These are phyloP conservation scores for Eleutherodactylus coqui DNA, from an alignment of 2,797 vertebrate genomes.

Conservation along the genomic window DNA sequence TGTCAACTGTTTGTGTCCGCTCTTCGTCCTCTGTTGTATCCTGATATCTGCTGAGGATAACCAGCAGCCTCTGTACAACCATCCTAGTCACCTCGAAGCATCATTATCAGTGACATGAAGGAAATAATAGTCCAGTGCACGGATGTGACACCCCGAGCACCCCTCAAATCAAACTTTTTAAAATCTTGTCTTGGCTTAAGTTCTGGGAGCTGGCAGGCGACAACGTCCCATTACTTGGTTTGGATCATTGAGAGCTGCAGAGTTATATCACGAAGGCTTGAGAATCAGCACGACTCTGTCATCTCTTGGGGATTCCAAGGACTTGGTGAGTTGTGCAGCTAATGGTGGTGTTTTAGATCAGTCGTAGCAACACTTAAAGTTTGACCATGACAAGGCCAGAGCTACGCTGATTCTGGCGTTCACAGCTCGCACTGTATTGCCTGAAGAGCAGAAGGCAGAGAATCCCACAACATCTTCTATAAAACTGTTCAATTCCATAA, in stretches of 20 bases:
- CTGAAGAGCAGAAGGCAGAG: not conserved
- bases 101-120: not conserved
- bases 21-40: too few relatives aligned
- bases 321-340: too few relatives aligned
- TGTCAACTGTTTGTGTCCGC: too few relatives aligned
- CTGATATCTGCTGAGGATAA: too few relatives aligned
- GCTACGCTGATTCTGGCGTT: not conserved
- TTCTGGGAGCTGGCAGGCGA: not conserved
- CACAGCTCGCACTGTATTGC: not conserved
- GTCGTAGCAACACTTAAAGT: not conserved
- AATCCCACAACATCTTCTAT: not conserved
- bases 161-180: constrained; percentile 15
- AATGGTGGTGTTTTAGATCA: not conserved
- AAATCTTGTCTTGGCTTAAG: not conserved
- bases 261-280: constrained; percentile 1
- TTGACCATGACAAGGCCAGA: not conserved
- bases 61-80: too few relatives aligned
- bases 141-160: not conserved
- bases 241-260: constrained; percentile 1
- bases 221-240: not conserved
- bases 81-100: not conserved
- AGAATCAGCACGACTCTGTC: not conserved
- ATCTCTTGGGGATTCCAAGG: not conserved
- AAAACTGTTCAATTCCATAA: not conserved
- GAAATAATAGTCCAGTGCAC: not conserved